Evolutionary conservation across 2,113 vertebrate genomes (phyloP), one percentile per base, ranked within the genome.

Genomic region (Orycteropus afer): DNA sequence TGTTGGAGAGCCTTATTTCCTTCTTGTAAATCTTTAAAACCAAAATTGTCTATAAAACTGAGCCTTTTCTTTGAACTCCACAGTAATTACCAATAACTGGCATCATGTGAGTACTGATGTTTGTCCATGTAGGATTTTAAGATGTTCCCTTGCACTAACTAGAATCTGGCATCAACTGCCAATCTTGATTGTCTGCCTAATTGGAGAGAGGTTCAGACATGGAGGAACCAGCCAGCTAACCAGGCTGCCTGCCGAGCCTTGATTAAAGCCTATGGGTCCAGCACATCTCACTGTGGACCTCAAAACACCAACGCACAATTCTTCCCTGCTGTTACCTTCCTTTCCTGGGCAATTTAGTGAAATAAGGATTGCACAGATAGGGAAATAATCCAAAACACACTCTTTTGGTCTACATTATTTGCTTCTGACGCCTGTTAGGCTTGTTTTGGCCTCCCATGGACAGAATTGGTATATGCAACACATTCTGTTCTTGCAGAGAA

Each of bases 1-100:
- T n/a, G n/a, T n/a, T n/a, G n/a, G n/a, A n/a, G n/a, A 53, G 22
- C 94, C 71, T 53, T 96, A 92, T 94, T 29, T 82, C 93, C 63
- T 93, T 7, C n/a, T 92, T 90, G 78, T 77, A 94, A 17, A 67
- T 71, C 22, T 94, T 96, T 77, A n/a, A 93, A 92, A 80, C 81
- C 37, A 42, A 47, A 90, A 83, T 59, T 77, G 69, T 91, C 57
- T 92, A 32, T 57, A 87, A 88, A 73, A 45, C 27, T 78, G 61
- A 86, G 65, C 4, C 15, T 89, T 61, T 42, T 87, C 32, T 93
- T 80, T 59, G 51, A 90, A 93, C 71, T 42, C 77, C 47, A 49
- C 37, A 42, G 63, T 47, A n/a, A n/a, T 89, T 77, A 15, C 32
- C 42, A 40, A 29, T 61, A 29, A 14, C 11, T 20, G 14, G 82